A percentile compares a stretch with the other conserved stretches of the same genome.
phyloP scores from a whole-genome alignment of 2,113 vertebrate genomes.

The Ondatra zibethicus region DNA sequence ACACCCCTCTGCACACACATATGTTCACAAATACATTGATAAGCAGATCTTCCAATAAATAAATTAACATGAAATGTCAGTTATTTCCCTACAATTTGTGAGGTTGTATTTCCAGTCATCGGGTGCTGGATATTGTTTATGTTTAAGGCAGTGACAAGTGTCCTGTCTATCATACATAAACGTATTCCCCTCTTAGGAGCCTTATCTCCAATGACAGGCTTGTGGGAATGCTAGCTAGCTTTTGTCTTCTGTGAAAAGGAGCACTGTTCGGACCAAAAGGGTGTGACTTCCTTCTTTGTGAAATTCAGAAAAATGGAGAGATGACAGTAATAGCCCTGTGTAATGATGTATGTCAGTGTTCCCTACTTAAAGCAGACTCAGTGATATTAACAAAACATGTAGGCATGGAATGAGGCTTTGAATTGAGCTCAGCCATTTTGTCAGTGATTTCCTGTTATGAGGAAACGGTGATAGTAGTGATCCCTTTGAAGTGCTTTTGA shows the following conservation, averaged over 20 bases:
- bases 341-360: conserved; percentile 43
- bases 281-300: conserved; percentile 43
- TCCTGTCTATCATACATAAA: conserved; percentile 45
- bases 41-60: background rate
- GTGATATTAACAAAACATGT: conserved; percentile 57
- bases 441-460: conserved; percentile 40
- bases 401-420: conserved; percentile 1
- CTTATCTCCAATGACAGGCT: conserved; percentile 45
- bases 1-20: background rate
- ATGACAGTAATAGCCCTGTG: conserved; percentile 53
- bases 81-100: background rate
- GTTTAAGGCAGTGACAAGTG: conserved; percentile 33
- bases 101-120: background rate
- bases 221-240: background rate
- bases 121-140: background rate
- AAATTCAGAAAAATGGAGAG: conserved; percentile 53
- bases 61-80: background rate
- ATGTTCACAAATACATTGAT: background rate
- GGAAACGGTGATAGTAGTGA: conserved; percentile 19
- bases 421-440: conserved; percentile 33
- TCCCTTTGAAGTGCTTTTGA: conserved; percentile 53
- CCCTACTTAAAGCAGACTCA: conserved; percentile 2
- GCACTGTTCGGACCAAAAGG: conserved; percentile 43
- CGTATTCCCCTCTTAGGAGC: conserved; percentile 24
- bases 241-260: conserved; percentile 12